phyloP scores from a whole-genome alignment of 2,888 invertebrate genomes.

The Conchocele bisecta region DNA sequence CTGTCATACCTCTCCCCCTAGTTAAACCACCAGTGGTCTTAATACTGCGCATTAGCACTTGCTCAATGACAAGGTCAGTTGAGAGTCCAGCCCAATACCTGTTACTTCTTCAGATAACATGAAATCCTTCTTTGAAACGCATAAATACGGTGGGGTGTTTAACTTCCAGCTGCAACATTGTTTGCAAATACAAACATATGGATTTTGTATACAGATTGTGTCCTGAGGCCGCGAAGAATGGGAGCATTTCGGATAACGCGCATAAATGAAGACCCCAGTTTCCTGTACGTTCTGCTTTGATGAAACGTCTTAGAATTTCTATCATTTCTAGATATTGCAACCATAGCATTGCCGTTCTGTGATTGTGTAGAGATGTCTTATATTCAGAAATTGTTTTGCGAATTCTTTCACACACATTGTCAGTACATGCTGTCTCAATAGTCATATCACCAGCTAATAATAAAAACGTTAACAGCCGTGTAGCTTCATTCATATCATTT shows the following conservation, averaged over 20 bases:
- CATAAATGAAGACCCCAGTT: background rate
- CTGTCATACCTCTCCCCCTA: background rate
- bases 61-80: too few species aligned
- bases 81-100: conserved; percentile 51
- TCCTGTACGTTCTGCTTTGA: conserved; percentile 1
- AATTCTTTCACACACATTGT: background rate
- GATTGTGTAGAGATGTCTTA: background rate
- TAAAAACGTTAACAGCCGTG: too few species aligned
- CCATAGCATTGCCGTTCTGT: conserved; percentile 4
- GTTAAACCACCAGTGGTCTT: conserved; percentile 9
- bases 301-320: background rate
- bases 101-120: conserved; percentile 51
- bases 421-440: background rate
- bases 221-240: conserved; percentile 45
- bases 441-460: background rate
- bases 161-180: conserved; percentile 28
- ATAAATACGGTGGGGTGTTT: conserved; percentile 14
- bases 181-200: conserved; percentile 37
- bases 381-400: background rate
- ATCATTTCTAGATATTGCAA: background rate
- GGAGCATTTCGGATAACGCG: background rate
- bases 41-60: too few species aligned
- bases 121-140: conserved; percentile 38
- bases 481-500: too few species aligned
- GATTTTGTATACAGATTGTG: conserved; percentile 50